Conservation (phyloP, 2,113 vertebrate genomes). For the Saccopteryx bilineata region DNA sequence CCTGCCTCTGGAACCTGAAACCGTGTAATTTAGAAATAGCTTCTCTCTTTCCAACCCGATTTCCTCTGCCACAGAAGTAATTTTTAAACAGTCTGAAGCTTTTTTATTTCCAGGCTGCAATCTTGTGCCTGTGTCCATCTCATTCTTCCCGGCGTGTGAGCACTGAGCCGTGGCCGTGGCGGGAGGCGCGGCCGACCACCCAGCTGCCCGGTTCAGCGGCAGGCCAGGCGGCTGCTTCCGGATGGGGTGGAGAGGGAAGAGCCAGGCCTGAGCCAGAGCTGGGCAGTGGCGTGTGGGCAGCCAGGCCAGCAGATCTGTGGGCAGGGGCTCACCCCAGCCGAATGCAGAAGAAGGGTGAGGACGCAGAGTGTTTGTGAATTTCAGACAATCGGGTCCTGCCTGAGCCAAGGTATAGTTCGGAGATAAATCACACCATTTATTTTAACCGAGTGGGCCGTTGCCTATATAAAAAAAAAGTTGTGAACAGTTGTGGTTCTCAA, state of each 20-base stretch:
- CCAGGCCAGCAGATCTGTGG: neutral
- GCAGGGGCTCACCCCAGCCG: too few relatives aligned
- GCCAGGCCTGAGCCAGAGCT: too few relatives aligned
- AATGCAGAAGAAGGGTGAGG: neutral
- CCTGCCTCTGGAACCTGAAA: constrained; percentile 69
- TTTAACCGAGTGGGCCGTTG: neutral
- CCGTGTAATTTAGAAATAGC: constrained; percentile 78
- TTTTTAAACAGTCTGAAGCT: constrained; percentile 75
- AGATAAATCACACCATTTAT: neutral
- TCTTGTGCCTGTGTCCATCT: constrained; percentile 49
- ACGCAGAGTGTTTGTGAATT: fast-evolving
- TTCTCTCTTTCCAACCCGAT: constrained; percentile 65
- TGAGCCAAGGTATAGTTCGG: neutral
- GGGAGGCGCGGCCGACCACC: neutral
- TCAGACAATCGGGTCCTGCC: neutral
- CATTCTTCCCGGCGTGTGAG: neutral
- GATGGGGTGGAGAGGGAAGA: fast-evolving
- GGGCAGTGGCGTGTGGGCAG: neutral
- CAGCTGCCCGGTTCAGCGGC: neutral
- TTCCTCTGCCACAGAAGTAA: constrained; percentile 67
- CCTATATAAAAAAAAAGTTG: neutral
- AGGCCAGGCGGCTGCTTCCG: neutral
- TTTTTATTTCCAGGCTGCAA: constrained; percentile 61
- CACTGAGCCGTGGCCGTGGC: neutral
- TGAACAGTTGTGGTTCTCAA: neutral